Base-by-base conservation (phyloP, 2,888 invertebrate species). In the Eulithis testata region DNA sequence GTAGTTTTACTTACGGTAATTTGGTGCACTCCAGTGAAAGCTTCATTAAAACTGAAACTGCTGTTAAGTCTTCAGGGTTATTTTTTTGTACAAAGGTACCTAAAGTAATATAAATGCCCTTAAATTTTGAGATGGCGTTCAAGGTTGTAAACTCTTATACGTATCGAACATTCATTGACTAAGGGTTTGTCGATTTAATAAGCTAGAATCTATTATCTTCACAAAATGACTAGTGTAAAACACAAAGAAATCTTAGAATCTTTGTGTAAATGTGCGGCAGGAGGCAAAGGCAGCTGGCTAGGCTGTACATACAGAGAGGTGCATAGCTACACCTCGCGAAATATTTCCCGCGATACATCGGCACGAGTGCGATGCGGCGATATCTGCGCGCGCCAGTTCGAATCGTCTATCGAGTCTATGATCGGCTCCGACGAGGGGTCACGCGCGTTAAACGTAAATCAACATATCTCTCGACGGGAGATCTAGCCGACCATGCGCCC, bases 381-480 rank as follows among this genome's bases (percentile, higher is more conserved):
- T 92, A 91, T 89, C 89, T 86, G 82, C 81, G 86, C 87, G 88
- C 88, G 85, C 82, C 82, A 87, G 88, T 89, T 84, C 84, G 88
- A 89, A 90, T 91, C 90, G 89, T 90, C 90, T 92, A 92, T 92
- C 92, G 89, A 88, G 76, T 85, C 90, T 90, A 91, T 91, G 91
- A 92, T 91, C 92, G 90, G 86, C 85, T 87, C 82, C 83, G 88
- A 83, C 86, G 87, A 89, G 87, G 81, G 92, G 93, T 93, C 93
- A 92, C 90, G 93, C 90, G 90, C 90, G 89, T 87, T 91, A 88
- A 91, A 91, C 92, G 92, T 93, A 93, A 93, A 93, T 92, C 93
- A 92, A 92, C 92, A 91, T 92, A 92, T 92, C 92, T 91, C 91
- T 80, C 92, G 88, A 89, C 91, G 90, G 91, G 92, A 89, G 90